Conservation (phyloP, 2,797 vertebrate species). For the Catamblyrhynchus diadema region DNA sequence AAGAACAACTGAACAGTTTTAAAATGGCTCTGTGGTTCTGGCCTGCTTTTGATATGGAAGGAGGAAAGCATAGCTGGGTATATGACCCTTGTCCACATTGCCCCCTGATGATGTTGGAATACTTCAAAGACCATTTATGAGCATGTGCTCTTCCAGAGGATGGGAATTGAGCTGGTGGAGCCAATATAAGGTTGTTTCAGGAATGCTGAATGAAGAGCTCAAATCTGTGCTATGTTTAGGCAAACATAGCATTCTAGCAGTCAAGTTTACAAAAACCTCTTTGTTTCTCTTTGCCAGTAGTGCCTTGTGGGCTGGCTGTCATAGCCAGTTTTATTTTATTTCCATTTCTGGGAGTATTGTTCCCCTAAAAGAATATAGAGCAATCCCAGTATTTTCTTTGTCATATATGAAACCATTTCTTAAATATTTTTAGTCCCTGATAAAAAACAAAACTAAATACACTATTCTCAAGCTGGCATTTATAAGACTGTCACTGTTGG, state of each 20-base stretch:
- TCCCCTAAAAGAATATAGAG: not conserved
- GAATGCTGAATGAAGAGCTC: not conserved
- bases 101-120: not conserved
- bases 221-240: accelerated
- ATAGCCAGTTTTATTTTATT: not conserved
- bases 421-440: not conserved
- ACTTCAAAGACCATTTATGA: not conserved
- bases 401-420: not conserved
- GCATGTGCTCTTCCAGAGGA: not conserved
- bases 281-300: not conserved
- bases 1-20: not conserved
- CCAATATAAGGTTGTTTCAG: not conserved
- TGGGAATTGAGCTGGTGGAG: not conserved
- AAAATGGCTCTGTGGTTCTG: not conserved
- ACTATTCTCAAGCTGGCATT: not conserved
- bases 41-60: not conserved
- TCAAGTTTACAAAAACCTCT: not conserved
- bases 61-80: not conserved
- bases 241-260: not conserved
- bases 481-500: not conserved
- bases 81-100: not conserved
- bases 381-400: not conserved
- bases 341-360: not conserved
- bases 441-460: not conserved
- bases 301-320: not conserved